Percentiles rank a stretch among this genome's conserved stretches.
phyloP scores from a whole-genome alignment of 1,140 invertebrate genomes.

The Hypothenemus hampei region DNA sequence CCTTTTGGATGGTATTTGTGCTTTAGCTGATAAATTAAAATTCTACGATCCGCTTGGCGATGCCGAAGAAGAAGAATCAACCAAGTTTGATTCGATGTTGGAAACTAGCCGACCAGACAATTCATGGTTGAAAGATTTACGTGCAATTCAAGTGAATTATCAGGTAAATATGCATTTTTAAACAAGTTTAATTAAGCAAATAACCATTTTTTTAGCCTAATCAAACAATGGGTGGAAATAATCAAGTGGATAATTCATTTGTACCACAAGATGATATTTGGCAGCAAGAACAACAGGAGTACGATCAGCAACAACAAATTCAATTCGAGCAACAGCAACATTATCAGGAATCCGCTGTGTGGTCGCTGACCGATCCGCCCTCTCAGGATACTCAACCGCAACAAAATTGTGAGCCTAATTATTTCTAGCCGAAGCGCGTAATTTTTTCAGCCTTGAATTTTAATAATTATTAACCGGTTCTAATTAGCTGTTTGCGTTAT shows the following conservation, averaged over 20 bases:
- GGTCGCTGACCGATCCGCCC: too few relatives aligned
- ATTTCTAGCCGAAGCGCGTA: too few relatives aligned
- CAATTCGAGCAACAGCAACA: conserved; percentile 30
- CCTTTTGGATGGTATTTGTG: conserved; percentile 61
- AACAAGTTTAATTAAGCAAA: too few relatives aligned
- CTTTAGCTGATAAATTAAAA: conserved; percentile 68
- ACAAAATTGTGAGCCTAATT: conserved; percentile 20
- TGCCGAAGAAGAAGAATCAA: conserved; percentile 40
- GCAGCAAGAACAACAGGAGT: conserved; percentile 39
- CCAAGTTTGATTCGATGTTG: conserved; percentile 35
- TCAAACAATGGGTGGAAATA: too few relatives aligned
- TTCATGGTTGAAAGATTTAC: conserved; percentile 52
- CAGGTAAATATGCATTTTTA: too few relatives aligned
- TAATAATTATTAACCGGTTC: too few relatives aligned
- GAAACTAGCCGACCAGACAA: conserved; percentile 45
- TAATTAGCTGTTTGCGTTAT: too few relatives aligned
- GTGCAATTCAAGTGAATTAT: conserved; percentile 42
- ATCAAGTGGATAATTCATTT: too few relatives aligned
- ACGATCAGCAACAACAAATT: conserved; percentile 41
- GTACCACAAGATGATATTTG: too few relatives aligned
- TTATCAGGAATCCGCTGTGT: conserved; percentile 4
- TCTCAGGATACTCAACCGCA: conserved; percentile 3
- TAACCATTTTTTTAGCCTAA: too few relatives aligned
- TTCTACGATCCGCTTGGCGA: conserved; percentile 67
- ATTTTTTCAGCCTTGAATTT: too few relatives aligned